phyloP scores from a whole-genome alignment of 2,888 invertebrate species.

The Chesias legatella region DNA sequence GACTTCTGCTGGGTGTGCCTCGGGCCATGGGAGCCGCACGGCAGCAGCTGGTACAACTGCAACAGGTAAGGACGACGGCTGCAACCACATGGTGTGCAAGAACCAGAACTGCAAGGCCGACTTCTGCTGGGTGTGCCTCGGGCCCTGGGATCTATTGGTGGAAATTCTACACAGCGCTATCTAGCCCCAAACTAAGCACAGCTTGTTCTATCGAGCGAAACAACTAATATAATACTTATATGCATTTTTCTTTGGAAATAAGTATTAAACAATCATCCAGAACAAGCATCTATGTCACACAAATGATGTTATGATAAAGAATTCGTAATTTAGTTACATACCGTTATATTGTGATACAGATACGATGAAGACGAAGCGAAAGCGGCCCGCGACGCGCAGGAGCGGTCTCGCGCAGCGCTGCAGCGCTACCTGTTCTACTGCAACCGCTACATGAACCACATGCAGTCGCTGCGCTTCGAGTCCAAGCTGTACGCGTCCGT shows the following conservation, averaged over 20 bases:
- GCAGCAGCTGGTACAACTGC: slow-evolving; percentile 98
- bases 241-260: no score
- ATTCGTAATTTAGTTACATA: no score
- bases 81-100: no score
- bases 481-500: slow-evolving; percentile 97
- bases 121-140: slow-evolving; percentile 99
- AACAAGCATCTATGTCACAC: no score
- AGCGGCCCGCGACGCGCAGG: slow-evolving; percentile 97
- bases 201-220: no score
- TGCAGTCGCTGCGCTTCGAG: slow-evolving; percentile 98
- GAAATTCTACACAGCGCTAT: no score
- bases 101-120: no score
- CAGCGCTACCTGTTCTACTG: slow-evolving; percentile 99
- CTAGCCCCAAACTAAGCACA: no score
- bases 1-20: slow-evolving; percentile 99
- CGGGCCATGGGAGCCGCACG: slow-evolving; percentile 99
- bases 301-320: no score
- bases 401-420: slow-evolving; percentile 94
- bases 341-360: slow-evolving; percentile 33
- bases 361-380: slow-evolving; percentile 98
- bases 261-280: no score
- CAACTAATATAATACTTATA: no score
- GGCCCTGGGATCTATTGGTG: slow-evolving; percentile 99
- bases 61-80: no score
- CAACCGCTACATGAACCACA: slow-evolving; percentile 99